Percentiles rank a stretch among this genome's conserved stretches.
phyloP scores from a whole-genome alignment of 1,140 invertebrate genomes.

The Dinoponera quadriceps region DNA sequence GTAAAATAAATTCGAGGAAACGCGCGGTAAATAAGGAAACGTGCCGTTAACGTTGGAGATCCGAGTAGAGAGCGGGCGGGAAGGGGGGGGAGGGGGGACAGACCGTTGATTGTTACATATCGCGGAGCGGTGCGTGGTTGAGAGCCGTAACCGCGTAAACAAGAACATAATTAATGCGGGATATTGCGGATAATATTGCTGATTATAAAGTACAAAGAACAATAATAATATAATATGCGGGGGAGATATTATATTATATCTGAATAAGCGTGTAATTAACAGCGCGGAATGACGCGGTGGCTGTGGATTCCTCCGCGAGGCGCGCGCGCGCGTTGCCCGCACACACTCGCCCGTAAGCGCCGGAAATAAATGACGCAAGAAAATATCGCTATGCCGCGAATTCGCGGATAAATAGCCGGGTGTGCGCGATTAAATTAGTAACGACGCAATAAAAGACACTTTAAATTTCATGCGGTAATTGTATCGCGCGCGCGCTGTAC shows the following conservation, averaged over 20 bases:
- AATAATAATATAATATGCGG: conserved; percentile 20
- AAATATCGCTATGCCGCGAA: conserved; percentile 34
- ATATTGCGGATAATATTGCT: conserved; percentile 36
- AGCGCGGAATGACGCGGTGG: conserved; percentile 3
- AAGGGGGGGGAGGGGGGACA: too few species aligned
- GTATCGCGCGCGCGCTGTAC: not conserved
- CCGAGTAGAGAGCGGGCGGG: too few species aligned
- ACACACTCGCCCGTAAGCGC: conserved; percentile 14
- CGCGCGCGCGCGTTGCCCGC: not conserved
- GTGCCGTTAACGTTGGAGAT: not conserved
- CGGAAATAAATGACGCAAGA: conserved; percentile 47
- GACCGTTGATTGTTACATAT: not conserved
- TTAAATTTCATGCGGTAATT: conserved; percentile 9
- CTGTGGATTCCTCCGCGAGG: conserved; percentile 29
- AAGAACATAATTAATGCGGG: conserved; percentile 31
- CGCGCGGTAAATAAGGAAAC: not conserved
- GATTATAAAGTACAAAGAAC: conserved; percentile 30
- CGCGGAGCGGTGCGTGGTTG: not conserved
- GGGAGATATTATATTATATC: conserved; percentile 40
- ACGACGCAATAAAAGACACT: conserved; percentile 27
- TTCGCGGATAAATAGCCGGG: conserved; percentile 20
- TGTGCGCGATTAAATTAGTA: conserved; percentile 38
- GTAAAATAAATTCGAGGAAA: conserved; percentile 13
- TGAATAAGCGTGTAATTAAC: conserved; percentile 49
- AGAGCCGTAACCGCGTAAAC: not conserved